Evolutionary conservation across 2,113 vertebrate genomes (phyloP).

Genomic region (Pelusios castaneus): DNA sequence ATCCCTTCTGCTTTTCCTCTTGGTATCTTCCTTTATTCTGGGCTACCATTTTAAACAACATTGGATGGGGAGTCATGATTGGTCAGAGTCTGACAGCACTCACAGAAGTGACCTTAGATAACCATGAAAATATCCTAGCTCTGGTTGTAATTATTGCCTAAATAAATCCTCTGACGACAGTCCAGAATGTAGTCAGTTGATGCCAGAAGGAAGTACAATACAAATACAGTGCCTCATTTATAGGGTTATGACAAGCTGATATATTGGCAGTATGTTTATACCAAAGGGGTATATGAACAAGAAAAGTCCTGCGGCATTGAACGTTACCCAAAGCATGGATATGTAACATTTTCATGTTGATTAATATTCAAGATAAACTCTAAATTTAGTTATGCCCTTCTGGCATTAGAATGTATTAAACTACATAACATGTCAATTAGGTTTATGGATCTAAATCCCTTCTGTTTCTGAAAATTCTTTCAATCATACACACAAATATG

Average conservation of each 20-base stretch:
- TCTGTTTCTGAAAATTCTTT: slow-evolving; percentile 36
- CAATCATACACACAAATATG: not conserved
- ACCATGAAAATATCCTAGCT: not conserved
- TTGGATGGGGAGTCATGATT: not conserved
- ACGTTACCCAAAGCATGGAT: slow-evolving; percentile 35
- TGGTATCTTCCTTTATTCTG: not conserved
- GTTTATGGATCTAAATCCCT: slow-evolving; percentile 5
- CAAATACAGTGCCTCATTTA: slow-evolving; percentile 1
- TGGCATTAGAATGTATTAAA: slow-evolving; percentile 46
- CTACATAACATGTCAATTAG: slow-evolving; percentile 55
- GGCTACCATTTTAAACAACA: not conserved
- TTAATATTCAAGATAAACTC: slow-evolving; percentile 59
- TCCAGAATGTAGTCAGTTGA: not conserved
- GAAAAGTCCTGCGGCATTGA: not conserved
- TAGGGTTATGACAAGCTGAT: slow-evolving; percentile 33
- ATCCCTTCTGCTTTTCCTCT: not conserved
- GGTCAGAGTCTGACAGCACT: no score
- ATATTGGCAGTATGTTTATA: not conserved
- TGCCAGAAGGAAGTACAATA: not conserved
- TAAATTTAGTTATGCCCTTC: slow-evolving; percentile 41
- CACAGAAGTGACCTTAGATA: not conserved
- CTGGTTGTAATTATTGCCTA: not conserved
- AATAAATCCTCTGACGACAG: not conserved
- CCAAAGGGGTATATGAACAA: not conserved
- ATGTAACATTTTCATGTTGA: slow-evolving; percentile 46